A percentile compares a stretch with the other conserved stretches of the same genome.
Evolutionary conservation across 1,140 invertebrate species (phyloP).

Genomic region (Campoletis sonorensis): DNA sequence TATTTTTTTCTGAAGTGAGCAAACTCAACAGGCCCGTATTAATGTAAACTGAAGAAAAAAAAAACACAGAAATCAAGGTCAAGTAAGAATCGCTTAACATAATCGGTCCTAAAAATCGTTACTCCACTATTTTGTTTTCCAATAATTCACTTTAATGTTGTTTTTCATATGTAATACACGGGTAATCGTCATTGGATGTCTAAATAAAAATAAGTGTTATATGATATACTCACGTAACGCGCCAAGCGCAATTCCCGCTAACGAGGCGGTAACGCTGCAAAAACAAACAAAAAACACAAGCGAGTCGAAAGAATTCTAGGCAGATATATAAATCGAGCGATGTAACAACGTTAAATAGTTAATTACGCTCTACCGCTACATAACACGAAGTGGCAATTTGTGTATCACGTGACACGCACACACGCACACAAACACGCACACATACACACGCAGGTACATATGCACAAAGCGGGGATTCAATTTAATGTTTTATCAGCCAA

Average conservation of each 20-base stretch:
- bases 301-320: conserved; percentile 6
- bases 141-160: too few relatives aligned
- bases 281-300: conserved; percentile 47
- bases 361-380: conserved; percentile 31
- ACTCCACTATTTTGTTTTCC: too few relatives aligned
- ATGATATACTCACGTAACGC: conserved; percentile 68
- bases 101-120: too few relatives aligned
- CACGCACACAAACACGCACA: background rate
- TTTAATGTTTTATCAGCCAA: background rate
- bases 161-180: too few relatives aligned
- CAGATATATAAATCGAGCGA: background rate
- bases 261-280: conserved; percentile 60
- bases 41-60: too few relatives aligned
- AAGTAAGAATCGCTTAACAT: too few relatives aligned
- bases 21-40: too few relatives aligned
- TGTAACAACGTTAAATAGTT: conserved; percentile 43
- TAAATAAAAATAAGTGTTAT: conserved; percentile 40
- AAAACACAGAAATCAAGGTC: too few relatives aligned
- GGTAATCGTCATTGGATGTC: background rate
- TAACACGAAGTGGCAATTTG: conserved; percentile 21
- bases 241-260: conserved; percentile 57
- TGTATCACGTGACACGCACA: conserved; percentile 12
- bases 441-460: background rate
- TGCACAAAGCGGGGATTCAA: background rate
- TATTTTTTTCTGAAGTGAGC: too few relatives aligned